phyloP scores from a whole-genome alignment of 2,888 invertebrate genomes.

The Dolichopus griseipennis region DNA sequence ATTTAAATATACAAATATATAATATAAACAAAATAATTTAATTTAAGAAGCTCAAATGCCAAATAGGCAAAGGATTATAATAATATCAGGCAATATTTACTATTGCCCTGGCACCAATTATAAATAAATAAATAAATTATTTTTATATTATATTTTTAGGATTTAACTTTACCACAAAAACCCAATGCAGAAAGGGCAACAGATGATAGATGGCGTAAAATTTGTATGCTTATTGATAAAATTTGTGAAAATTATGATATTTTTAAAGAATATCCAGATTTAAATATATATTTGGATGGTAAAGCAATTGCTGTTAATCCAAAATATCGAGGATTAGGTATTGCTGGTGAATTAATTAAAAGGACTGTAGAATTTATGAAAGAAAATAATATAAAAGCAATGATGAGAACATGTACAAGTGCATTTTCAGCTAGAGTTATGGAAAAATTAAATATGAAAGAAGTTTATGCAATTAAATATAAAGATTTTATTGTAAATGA shows the following conservation, averaged over 20 bases:
- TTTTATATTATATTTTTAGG: too few species aligned
- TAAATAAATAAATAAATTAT: too few species aligned
- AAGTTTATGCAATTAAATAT: slow-evolving; percentile 54
- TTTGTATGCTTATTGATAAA: slow-evolving; percentile 38
- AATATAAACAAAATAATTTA: too few species aligned
- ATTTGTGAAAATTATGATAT: slow-evolving; percentile 38
- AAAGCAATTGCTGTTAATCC: slow-evolving; percentile 25
- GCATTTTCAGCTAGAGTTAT: slow-evolving; percentile 60
- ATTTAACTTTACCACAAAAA: too few species aligned
- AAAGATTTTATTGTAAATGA: slow-evolving; percentile 52
- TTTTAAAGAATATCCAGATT: slow-evolving; percentile 34
- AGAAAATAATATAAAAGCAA: slow-evolving; percentile 33
- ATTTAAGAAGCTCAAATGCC: too few species aligned
- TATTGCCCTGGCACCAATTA: too few species aligned
- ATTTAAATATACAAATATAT: too few species aligned
- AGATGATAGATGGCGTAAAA: slow-evolving; percentile 40
- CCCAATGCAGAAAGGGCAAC: too few species aligned
- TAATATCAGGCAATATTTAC: too few species aligned
- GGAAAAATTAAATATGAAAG: slow-evolving; percentile 54
- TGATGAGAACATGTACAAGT: slow-evolving; percentile 61
- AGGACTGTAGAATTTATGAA: slow-evolving; percentile 24
- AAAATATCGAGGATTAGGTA: slow-evolving; percentile 25
- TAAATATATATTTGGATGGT: slow-evolving; percentile 22
- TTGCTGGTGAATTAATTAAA: slow-evolving; percentile 24
- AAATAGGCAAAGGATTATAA: too few species aligned